Conservation (phyloP, 2,797 vertebrate species). For the Margarornis squamiger region DNA sequence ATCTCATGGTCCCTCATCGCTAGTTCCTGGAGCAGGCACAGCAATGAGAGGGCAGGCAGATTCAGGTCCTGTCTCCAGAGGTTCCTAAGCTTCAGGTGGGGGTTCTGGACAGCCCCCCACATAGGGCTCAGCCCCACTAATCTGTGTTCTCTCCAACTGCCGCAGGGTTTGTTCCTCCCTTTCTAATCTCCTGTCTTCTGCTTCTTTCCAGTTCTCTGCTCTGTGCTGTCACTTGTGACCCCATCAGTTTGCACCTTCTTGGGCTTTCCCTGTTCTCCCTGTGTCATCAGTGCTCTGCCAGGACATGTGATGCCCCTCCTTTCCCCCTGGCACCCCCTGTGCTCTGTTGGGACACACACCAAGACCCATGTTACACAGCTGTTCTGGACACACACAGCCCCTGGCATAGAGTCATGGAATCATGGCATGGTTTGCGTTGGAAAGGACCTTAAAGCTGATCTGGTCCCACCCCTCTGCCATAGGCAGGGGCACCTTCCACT, state of each 20-base stretch:
- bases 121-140: neutral
- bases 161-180: neutral
- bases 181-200: constrained; percentile 52
- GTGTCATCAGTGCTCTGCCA: constrained; percentile 13
- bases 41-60: neutral
- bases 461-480: neutral
- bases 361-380: fast-evolving
- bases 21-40: neutral
- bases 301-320: neutral
- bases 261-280: constrained; percentile 23
- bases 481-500: neutral
- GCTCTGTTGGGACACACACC: neutral
- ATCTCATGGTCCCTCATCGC: neutral
- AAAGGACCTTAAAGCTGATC: neutral
- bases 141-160: neutral
- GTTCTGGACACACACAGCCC: neutral
- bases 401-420: neutral
- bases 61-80: neutral
- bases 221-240: constrained; percentile 34
- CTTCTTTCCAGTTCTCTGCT: constrained; percentile 59
- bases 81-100: neutral
- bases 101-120: neutral
- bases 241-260: neutral
- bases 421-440: neutral
- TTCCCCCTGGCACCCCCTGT: neutral